Evolutionary conservation across 2,888 invertebrate species (phyloP), one percentile per base, ranked within the genome.

Genomic region (Microplitis manilae): DNA sequence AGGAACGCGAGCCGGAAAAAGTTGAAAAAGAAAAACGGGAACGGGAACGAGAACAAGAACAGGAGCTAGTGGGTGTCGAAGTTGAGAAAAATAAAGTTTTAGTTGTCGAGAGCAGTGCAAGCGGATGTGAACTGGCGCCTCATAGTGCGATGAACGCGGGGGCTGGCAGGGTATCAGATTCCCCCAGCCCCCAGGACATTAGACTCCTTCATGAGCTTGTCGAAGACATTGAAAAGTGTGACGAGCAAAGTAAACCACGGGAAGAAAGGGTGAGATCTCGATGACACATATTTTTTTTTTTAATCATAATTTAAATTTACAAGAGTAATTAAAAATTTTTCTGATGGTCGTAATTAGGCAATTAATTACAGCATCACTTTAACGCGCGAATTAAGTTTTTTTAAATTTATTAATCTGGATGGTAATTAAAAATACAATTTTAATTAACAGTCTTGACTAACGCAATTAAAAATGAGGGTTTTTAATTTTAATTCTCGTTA

Each of bases 151-250:
- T 88, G 87, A 88, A 86, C 78, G 82, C 83, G 87, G 88, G 88
- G 87, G 87, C 86, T 88, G 87, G 88, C 65, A 84, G 87, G 87
- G 83, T 86, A 68, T 41, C 38, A 6, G 87, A 87, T 76, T 85
- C 87, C 85, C 88, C 88, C 87, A 89, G 88, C 86, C 88, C 88
- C 86, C 88, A 89, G 83, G 90, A 90, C 81, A 89, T 89, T 76
- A 84, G 87, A 78, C 87, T 90, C 71, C 87, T 90, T 70, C 88
- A 90, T 75, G 88, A 89, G 74, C 84, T 90, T 76, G 88, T 90
- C 78, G 90, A 90, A 79, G 89, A 90, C 83, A 86, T 90, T 60
- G 81, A 87, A 79, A 89, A 88, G 69, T 86, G 87, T 79, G 88
- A 88, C 8, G 88, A 88, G 70, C 84, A 83, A 72, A 76, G 64